These are phyloP conservation scores for Empis stercorea DNA, from an alignment of 2,888 invertebrate species.

Conservation along the genomic window DNA sequence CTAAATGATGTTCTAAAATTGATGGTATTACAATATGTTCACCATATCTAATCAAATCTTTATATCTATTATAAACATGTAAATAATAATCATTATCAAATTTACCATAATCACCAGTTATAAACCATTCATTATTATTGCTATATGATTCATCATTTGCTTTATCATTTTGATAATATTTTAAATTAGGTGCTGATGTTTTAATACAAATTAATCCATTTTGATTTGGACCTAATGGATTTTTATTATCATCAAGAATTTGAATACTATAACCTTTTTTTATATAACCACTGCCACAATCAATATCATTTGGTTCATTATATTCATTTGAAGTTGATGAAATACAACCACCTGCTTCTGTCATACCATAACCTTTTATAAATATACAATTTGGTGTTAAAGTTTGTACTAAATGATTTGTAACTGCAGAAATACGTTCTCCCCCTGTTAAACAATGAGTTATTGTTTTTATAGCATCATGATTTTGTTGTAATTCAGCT, in stretches of 20 bases:
- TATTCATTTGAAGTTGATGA: neutral
- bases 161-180: slow-evolving; percentile 4
- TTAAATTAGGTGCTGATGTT: neutral
- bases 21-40: neutral
- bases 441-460: neutral
- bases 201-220: slow-evolving; percentile 7
- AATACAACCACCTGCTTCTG: slow-evolving; percentile 5
- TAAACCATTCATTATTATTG: neutral
- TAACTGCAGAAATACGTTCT: neutral
- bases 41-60: neutral
- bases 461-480: neutral
- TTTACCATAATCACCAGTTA: slow-evolving; percentile 3
- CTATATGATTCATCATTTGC: neutral
- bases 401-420: neutral
- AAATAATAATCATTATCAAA: slow-evolving; percentile 1
- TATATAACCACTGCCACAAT: no score
- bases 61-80: neutral
- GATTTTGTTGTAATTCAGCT: neutral
- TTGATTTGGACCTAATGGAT: slow-evolving; percentile 1
- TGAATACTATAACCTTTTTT: no score
- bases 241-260: no score
- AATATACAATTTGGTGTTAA: slow-evolving; percentile 1
- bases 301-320: no score
- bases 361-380: slow-evolving; percentile 7
- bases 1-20: no score